phyloP scores from a whole-genome alignment of 1,140 invertebrate genomes.

The Drosophila busckii region DNA sequence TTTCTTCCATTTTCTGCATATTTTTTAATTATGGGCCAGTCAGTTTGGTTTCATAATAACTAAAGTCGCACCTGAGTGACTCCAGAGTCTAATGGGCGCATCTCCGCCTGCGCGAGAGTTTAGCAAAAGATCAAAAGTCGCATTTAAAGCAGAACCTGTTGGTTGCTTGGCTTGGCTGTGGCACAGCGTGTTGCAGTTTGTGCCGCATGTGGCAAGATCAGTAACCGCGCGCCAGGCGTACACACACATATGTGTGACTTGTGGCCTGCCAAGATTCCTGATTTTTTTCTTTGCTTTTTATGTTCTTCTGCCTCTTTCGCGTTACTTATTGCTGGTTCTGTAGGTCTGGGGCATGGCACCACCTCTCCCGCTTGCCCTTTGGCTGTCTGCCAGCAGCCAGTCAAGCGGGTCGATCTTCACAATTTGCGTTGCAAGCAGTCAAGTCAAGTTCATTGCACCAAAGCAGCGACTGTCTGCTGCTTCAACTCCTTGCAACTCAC shows the following conservation, averaged over 20 bases:
- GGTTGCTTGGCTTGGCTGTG: not conserved
- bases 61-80: constrained; percentile 59
- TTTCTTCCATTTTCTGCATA: no score
- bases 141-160: constrained; percentile 25
- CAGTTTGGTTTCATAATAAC: not conserved
- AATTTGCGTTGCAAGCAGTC: constrained; percentile 7
- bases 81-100: constrained; percentile 62
- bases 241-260: constrained; percentile 28
- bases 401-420: constrained; percentile 60
- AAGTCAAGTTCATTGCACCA: constrained; percentile 65
- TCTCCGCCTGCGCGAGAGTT: constrained; percentile 29
- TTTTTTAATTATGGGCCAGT: constrained; percentile 2
- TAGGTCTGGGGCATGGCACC: constrained; percentile 2
- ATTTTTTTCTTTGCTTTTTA: constrained; percentile 7
- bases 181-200: not conserved
- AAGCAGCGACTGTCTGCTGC: constrained; percentile 13
- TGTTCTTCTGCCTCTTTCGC: constrained; percentile 3
- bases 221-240: no score
- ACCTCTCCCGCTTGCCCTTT: constrained; percentile 28
- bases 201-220: constrained; percentile 33
- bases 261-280: not conserved
- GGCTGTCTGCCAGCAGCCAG: constrained; percentile 40
- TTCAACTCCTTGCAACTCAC: constrained; percentile 26
- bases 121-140: constrained; percentile 58
- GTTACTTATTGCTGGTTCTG: constrained; percentile 37